Evolutionary conservation across 2,888 invertebrate genomes (phyloP).

Genomic region (Drosophila nr. medialis): DNA sequence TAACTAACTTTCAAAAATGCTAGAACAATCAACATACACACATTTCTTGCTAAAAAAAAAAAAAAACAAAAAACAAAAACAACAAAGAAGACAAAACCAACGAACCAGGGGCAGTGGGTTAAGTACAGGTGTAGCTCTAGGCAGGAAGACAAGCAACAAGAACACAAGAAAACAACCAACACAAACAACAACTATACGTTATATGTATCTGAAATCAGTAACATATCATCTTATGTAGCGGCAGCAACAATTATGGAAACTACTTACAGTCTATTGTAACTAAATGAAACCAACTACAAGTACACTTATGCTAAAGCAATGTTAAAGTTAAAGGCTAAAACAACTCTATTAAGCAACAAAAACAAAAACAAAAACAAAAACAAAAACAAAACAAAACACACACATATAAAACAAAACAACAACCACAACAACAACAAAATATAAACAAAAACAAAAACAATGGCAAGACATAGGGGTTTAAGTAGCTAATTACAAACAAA

Average conservation of each 20-base stretch:
- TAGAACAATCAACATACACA: conserved; percentile 76
- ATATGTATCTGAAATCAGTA: conserved; percentile 73
- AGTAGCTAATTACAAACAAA: conserved; percentile 54
- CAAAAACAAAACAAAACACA: conserved; percentile 5
- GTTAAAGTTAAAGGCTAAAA: conserved; percentile 54
- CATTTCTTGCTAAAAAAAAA: conserved; percentile 64
- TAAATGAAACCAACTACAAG: conserved; percentile 62
- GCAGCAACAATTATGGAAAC: conserved; percentile 49
- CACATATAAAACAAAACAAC: conserved; percentile 15
- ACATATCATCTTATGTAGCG: conserved; percentile 83
- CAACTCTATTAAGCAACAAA: conserved; percentile 13
- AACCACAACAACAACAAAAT: conserved; percentile 27
- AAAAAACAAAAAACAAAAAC: conserved; percentile 19
- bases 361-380: conserved; percentile 5
- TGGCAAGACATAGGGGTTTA: conserved; percentile 60
- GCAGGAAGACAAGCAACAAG: conserved; percentile 28
- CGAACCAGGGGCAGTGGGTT: conserved; percentile 33
- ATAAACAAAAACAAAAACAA: conserved; percentile 18
- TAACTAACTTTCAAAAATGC: conserved; percentile 73
- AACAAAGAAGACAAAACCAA: conserved; percentile 35
- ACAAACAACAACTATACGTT: conserved; percentile 20
- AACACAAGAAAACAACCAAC: conserved; percentile 18
- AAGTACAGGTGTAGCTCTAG: conserved; percentile 22
- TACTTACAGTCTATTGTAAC: conserved; percentile 60
- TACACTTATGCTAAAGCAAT: conserved; percentile 57